Evolutionary conservation across 2,797 vertebrate genomes (phyloP).

Genomic region (Betta splendens): DNA sequence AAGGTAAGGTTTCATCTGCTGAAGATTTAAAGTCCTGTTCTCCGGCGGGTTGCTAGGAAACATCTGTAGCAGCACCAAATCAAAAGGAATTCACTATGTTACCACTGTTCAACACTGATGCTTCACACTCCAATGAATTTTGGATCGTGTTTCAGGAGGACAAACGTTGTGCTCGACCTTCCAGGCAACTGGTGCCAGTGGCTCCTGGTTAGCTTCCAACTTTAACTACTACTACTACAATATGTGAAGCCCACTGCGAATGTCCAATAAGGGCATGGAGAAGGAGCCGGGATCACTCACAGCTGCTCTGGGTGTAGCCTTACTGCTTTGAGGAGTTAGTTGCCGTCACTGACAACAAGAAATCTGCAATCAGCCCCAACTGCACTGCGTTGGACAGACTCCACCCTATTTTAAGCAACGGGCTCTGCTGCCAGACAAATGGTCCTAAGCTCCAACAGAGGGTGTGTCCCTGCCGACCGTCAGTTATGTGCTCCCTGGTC

Average conservation of each 20-base stretch:
- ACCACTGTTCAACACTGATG: slow-evolving; percentile 3
- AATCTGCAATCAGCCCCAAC: slow-evolving; percentile 46
- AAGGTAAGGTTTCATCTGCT: not conserved
- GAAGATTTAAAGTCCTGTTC: not conserved
- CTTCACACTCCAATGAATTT: not conserved
- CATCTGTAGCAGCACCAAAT: not conserved
- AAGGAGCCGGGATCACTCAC: too few species aligned
- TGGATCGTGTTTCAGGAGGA: not conserved
- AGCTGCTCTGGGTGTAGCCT: slow-evolving; percentile 52
- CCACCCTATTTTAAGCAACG: slow-evolving; percentile 56
- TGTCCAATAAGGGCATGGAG: too few species aligned
- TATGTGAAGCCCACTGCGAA: not conserved
- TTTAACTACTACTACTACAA: not conserved
- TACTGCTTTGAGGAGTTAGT: slow-evolving; percentile 27
- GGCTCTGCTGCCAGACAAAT: slow-evolving; percentile 61
- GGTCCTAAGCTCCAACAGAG: slow-evolving; percentile 48
- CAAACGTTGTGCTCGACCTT: not conserved
- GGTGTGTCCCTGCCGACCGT: slow-evolving; percentile 71
- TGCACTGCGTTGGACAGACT: slow-evolving; percentile 39
- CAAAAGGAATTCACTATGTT: slow-evolving; percentile 1
- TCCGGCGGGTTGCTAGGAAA: too few species aligned
- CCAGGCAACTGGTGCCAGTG: not conserved
- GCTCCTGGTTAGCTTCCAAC: not conserved
- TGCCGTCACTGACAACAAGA: slow-evolving; percentile 24
- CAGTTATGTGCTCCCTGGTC: slow-evolving; percentile 62